Conservation (phyloP, 2,113 vertebrate genomes). For the Cheirogaleus medius region DNA sequence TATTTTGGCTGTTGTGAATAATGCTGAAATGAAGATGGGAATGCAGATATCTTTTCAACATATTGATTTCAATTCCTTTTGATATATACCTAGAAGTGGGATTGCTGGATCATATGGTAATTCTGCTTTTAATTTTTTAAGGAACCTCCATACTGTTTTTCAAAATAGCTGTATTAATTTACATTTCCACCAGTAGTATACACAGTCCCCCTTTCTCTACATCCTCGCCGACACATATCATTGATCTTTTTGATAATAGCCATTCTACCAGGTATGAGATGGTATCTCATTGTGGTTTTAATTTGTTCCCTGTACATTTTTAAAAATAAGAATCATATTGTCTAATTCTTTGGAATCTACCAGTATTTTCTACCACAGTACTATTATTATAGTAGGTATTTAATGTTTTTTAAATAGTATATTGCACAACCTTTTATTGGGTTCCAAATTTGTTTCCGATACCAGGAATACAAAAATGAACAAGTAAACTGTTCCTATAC, state of each 20-base stretch:
- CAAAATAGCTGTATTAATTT: neutral
- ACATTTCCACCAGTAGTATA: neutral
- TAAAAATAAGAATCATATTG: neutral
- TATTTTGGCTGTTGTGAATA: neutral
- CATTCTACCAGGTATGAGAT: neutral
- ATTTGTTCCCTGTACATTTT: neutral
- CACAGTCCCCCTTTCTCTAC: neutral
- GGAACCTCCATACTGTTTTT: neutral
- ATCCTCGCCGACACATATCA: neutral
- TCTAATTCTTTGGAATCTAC: neutral
- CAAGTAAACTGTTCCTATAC: neutral
- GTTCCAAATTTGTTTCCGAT: neutral
- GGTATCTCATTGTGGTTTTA: neutral
- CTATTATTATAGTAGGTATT: neutral
- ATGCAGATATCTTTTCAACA: neutral
- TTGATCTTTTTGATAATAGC: neutral
- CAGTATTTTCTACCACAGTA: neutral
- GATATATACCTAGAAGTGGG: neutral
- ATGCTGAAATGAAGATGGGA: neutral
- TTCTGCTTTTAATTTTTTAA: neutral
- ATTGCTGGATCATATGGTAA: neutral
- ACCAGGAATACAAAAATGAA: slow-evolving; percentile 12
- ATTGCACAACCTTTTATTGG: neutral
- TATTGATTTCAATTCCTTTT: no score
- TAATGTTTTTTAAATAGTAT: neutral